Conservation (phyloP, 2,888 invertebrate genomes). For the Proisotoma minuta region DNA sequence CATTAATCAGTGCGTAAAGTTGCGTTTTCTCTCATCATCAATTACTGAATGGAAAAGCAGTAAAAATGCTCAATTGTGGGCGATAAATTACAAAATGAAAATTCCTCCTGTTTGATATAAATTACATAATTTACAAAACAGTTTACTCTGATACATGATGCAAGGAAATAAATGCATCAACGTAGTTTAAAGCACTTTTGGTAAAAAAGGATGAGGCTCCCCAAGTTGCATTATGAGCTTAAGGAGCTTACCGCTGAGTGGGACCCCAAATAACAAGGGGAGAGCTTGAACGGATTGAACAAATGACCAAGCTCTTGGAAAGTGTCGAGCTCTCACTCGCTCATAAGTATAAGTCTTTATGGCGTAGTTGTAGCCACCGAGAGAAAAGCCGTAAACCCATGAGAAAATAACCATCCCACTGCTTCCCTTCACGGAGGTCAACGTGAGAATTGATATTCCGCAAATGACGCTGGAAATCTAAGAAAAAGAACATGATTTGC, state of each 20-base stretch:
- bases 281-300: constrained; percentile 86
- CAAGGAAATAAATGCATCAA: too few species aligned
- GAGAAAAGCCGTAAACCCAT: constrained; percentile 64
- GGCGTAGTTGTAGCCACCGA: constrained; percentile 82
- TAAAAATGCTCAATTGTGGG: too few species aligned
- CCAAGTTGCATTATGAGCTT: too few species aligned
- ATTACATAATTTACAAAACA: too few species aligned
- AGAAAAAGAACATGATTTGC: constrained; percentile 12
- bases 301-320: constrained; percentile 83
- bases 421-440: constrained; percentile 62
- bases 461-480: constrained; percentile 73
- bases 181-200: too few species aligned
- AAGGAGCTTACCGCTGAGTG: constrained; percentile 63
- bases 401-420: constrained; percentile 63
- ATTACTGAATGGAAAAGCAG: too few species aligned
- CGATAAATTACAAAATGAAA: too few species aligned
- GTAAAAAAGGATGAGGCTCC: too few species aligned
- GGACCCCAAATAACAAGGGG: constrained; percentile 77
- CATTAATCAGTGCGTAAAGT: too few species aligned
- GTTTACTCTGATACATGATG: too few species aligned
- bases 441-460: constrained; percentile 68
- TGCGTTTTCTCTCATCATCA: too few species aligned
- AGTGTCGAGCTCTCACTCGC: constrained; percentile 75
- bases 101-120: too few species aligned
- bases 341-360: constrained; percentile 86